These are phyloP conservation scores for Platysteira castanea DNA, from an alignment of 2,113 vertebrate genomes.

Conservation along the genomic window DNA sequence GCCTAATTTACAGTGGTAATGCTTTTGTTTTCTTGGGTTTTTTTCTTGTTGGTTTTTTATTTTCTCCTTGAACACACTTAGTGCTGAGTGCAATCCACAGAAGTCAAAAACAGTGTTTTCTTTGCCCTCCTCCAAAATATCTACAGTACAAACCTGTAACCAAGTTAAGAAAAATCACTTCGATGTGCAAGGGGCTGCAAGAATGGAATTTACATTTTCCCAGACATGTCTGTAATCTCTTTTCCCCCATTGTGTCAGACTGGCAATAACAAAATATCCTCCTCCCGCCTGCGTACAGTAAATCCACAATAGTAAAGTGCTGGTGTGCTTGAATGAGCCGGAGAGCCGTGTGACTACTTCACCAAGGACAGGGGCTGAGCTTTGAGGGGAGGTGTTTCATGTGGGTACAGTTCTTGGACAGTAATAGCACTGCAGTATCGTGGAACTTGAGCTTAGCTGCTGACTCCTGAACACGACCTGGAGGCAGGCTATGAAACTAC, in stretches of 20 bases:
- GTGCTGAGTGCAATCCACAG: slow-evolving; percentile 61
- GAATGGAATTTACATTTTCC: slow-evolving; percentile 21
- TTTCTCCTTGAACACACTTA: slow-evolving; percentile 21
- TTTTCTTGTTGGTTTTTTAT: neutral
- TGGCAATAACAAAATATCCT: slow-evolving; percentile 38
- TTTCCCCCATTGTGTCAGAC: neutral
- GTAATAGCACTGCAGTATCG: slow-evolving; percentile 15
- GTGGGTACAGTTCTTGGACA: neutral
- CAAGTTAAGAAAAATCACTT: slow-evolving; percentile 36
- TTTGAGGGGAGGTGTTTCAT: neutral
- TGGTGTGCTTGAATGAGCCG: slow-evolving; percentile 58
- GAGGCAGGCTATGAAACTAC: neutral
- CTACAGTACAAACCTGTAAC: slow-evolving; percentile 51
- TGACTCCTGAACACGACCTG: neutral
- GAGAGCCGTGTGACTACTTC: slow-evolving; percentile 25
- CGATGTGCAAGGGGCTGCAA: slow-evolving; percentile 43
- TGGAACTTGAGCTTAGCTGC: slow-evolving; percentile 21
- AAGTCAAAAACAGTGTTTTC: slow-evolving; percentile 55
- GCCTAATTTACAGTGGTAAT: slow-evolving; percentile 54
- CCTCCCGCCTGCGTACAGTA: slow-evolving; percentile 48
- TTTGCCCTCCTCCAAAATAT: slow-evolving; percentile 35
- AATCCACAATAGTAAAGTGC: slow-evolving; percentile 60
- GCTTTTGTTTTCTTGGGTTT: neutral
- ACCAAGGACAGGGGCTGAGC: neutral
- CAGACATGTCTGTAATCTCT: neutral